Percentiles rank a stretch among this genome's conserved stretches.
phyloP scores from a whole-genome alignment of 2,888 invertebrate species.

The Allolobophora icterica region DNA sequence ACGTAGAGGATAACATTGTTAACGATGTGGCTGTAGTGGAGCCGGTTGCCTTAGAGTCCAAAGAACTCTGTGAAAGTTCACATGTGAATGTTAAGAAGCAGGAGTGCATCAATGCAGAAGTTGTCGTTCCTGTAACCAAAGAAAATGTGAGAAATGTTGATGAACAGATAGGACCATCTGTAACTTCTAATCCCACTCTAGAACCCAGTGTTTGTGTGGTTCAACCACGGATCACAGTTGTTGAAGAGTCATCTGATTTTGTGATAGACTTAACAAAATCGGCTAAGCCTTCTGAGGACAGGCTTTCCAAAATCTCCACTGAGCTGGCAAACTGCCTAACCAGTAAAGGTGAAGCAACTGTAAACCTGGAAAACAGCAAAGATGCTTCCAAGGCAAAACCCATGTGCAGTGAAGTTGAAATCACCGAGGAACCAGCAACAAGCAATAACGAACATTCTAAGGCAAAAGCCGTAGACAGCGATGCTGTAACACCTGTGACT shows the following conservation, averaged over 20 bases:
- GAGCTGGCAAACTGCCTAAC: not conserved
- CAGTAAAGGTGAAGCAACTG: not conserved
- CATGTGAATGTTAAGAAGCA: not conserved
- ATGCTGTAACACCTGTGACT: not conserved
- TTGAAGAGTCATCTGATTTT: not conserved
- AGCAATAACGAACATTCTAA: not conserved
- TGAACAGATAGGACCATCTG: not conserved
- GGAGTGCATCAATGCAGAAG: not conserved
- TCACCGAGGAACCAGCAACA: not conserved
- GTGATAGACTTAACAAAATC: slow-evolving; percentile 5
- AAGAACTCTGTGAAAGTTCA: not conserved
- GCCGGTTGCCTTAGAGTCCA: not conserved
- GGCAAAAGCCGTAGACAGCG: not conserved
- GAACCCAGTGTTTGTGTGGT: not conserved
- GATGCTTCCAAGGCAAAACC: not conserved
- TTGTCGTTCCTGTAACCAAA: not conserved
- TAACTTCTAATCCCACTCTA: not conserved
- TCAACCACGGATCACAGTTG: not conserved
- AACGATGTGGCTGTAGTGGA: not conserved
- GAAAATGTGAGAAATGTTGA: too few species aligned
- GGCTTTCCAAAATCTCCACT: too few species aligned
- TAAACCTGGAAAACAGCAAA: not conserved
- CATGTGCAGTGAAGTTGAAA: not conserved
- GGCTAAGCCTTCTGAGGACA: not conserved
- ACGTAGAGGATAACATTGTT: not conserved